Evolutionary conservation across 2,113 vertebrate species (phyloP), one percentile per base, ranked within the genome.

Genomic region (Synodontis membranacea): DNA sequence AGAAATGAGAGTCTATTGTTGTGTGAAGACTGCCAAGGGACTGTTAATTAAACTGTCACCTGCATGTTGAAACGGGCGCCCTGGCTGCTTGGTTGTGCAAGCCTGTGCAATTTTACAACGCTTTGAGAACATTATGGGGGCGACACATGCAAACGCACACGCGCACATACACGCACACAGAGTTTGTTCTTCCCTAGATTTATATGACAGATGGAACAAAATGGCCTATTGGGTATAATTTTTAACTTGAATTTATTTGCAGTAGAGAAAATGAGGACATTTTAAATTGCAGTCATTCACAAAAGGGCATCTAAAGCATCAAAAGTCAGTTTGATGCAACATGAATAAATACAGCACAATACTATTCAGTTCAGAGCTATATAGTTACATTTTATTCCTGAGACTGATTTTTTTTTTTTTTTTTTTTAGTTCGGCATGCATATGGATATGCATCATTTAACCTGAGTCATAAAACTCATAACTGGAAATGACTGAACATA

Each of bases 41-140:
- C 92, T 92, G 93, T 94, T 95, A 95, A 95, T 95, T 95, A 95
- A 95, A 94, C 92, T 95, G 94, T 95, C 94, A 94, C 93, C 92
- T 94, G 91, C 88, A 93, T 93, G 92, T 92, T 91, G 92, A 94
- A 94, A 95, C 91, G 92, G 92, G 92, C 93, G 93, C 92, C 93
- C 91, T 92, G 92, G 92, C 88, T 94, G 93, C 91, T 95, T 92
- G 91, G 90, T 92, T 94, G 93, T 93, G 92, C 89, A 88, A 92
- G 90, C 91, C 91, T 92, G 84, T 92, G 93, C 93, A 93, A 94
- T 94, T 94, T 93, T 91, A 91, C 89, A 93, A 92, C 87, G 89
- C 92, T 94, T 92, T 90, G 82, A 93, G 91, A 88, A 91, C 88
- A 52, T 85, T 86, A 89, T 84, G 89, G 74, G 76, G 81, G 68